Evolutionary conservation across 1,140 invertebrate genomes (phyloP), one percentile per base, ranked within the genome.

Genomic region (Leptopilina clavipes): DNA sequence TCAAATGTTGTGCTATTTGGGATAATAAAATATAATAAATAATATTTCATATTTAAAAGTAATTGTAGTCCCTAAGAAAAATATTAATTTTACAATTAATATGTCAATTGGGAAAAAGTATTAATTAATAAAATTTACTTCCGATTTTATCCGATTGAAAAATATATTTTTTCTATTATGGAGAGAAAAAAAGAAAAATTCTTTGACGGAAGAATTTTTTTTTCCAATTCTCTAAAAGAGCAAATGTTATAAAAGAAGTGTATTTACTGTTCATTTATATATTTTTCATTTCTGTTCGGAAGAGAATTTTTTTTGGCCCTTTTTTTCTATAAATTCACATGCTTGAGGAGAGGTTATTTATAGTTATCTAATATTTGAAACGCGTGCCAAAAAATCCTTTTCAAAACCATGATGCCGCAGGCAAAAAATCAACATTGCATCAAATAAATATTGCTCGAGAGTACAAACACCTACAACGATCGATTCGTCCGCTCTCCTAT

Each of bases 381-480:
- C 11, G 12, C 11, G 12, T 65, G 59, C 59, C 59, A 65, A 65
- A 65, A 71, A 76, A 72, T 72, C 52, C 18, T 48, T 76, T 56
- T 54, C 70, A 12, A 37, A 77, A 76, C 70, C 71, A 75, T 75
- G 73, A 71, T 48, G 72, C 76, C 71, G 71, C 76, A 75, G 59
- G 81, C 74, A 74, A 81, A 83, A 83, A 81, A 74, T 79, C 72
- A 74, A 80, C 76, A 25, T 65, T 73, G 73, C 77, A 73, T 78
- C 77, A 77, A 83, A 83, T 31, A 65, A 65, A 65, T 65, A 65
- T 65, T 65, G 59, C 25, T 65, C 12, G 19, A 65, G 25, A 65
- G 22, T 31, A n/a, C 22, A 65, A 83, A 83, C 82, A 83, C 82
- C 79, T 77, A 71, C 75, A 59, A 71, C 75, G 80, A 84, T 83